A percentile compares a stretch with the other conserved stretches of the same genome.
phyloP scores from a whole-genome alignment of 2,888 invertebrate genomes.

The Phyto melanocephala region DNA sequence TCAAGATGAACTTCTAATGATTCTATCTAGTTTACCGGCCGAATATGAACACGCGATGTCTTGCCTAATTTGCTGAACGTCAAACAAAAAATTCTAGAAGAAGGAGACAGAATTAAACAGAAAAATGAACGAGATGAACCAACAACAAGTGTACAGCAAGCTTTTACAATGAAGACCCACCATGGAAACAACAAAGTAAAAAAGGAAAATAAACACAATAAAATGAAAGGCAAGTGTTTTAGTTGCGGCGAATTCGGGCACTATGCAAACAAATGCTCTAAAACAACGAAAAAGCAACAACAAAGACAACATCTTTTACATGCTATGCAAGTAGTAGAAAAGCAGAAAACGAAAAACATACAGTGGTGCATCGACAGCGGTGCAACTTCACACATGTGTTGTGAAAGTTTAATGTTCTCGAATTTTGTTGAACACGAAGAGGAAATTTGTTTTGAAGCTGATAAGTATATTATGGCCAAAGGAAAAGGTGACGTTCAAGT shows the following conservation, averaged over 20 bases:
- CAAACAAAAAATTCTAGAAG: slow-evolving; percentile 55
- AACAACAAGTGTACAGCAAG: slow-evolving; percentile 40
- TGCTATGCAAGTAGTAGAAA: neutral
- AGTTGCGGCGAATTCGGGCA: neutral
- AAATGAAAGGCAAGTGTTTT: neutral
- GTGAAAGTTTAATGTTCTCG: slow-evolving; percentile 42
- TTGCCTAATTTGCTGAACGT: slow-evolving; percentile 37
- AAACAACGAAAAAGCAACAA: neutral
- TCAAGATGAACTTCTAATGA: no score
- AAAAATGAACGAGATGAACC: neutral
- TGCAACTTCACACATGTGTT: slow-evolving; percentile 60
- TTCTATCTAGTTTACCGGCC: slow-evolving; percentile 52
- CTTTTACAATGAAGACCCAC: slow-evolving; percentile 12
- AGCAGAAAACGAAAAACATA: neutral
- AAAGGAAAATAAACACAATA: neutral
- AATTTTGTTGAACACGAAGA: slow-evolving; percentile 29
- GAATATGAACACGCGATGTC: slow-evolving; percentile 56
- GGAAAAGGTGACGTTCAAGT: slow-evolving; percentile 22
- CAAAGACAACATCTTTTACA: slow-evolving; percentile 7
- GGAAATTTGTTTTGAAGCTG: slow-evolving; percentile 45
- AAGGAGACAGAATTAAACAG: slow-evolving; percentile 42
- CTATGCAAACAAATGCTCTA: slow-evolving; percentile 7
- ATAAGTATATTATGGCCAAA: slow-evolving; percentile 47
- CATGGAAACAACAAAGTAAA: neutral
- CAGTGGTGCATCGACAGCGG: slow-evolving; percentile 64